Percentiles rank a stretch among this genome's conserved stretches.
Conservation (phyloP, 2,888 invertebrate species). For the Lottia gigantea region DNA sequence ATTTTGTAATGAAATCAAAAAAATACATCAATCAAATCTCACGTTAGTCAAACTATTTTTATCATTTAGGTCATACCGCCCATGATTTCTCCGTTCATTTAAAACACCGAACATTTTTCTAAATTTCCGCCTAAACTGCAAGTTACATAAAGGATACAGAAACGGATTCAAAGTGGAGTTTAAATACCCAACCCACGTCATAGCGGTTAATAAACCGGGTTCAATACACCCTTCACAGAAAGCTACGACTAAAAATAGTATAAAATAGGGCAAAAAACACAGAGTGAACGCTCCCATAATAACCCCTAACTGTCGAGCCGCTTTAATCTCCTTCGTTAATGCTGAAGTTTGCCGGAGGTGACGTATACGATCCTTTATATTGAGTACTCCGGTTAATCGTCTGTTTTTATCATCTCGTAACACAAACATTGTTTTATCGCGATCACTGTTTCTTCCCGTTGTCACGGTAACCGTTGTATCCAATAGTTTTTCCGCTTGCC, state of each 20-base stretch:
- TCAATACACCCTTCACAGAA: slow-evolving; percentile 70
- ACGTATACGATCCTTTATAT: slow-evolving; percentile 47
- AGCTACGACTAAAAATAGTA: slow-evolving; percentile 72
- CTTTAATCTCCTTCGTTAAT: slow-evolving; percentile 69
- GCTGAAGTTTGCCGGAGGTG: slow-evolving; percentile 57
- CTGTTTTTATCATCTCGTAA: slow-evolving; percentile 45
- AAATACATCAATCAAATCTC: slow-evolving; percentile 40
- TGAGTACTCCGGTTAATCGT: slow-evolving; percentile 40
- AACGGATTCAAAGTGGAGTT: slow-evolving; percentile 72
- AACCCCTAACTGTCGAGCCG: slow-evolving; percentile 73
- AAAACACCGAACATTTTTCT: slow-evolving; percentile 54
- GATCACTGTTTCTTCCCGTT: slow-evolving; percentile 24
- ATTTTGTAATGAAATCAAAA: no score
- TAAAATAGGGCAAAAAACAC: slow-evolving; percentile 75
- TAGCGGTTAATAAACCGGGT: slow-evolving; percentile 67
- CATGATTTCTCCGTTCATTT: neutral
- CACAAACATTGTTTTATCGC: slow-evolving; percentile 33
- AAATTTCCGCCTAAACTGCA: slow-evolving; percentile 69
- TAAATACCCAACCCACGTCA: slow-evolving; percentile 72
- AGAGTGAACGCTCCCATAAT: slow-evolving; percentile 74
- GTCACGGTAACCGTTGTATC: slow-evolving; percentile 44
- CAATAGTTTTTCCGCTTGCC: slow-evolving; percentile 44
- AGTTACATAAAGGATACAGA: slow-evolving; percentile 71
- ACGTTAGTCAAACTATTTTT: slow-evolving; percentile 48
- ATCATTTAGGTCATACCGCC: slow-evolving; percentile 31